phyloP scores from a whole-genome alignment of 1,140 invertebrate species.

The Lethrus apterus region DNA sequence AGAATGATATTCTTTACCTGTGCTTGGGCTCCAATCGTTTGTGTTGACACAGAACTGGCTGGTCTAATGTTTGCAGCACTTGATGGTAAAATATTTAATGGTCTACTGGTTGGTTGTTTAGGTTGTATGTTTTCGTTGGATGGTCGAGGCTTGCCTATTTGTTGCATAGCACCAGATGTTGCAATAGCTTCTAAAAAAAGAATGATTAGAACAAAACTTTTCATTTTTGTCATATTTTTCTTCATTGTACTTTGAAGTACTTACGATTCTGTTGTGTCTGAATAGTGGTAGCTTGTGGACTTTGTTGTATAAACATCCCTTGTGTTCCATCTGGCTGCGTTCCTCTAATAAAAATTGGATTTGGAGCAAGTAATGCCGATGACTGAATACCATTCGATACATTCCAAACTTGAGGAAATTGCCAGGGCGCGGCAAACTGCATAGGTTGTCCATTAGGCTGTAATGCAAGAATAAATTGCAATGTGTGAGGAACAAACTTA shows the following conservation, averaged over 20 bases:
- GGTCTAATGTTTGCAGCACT: conserved; percentile 58
- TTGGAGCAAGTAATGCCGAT: conserved; percentile 58
- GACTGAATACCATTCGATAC: conserved; percentile 61
- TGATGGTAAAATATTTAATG: conserved; percentile 61
- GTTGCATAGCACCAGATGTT: conserved; percentile 46
- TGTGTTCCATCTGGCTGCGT: conserved; percentile 62
- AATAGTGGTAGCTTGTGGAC: conserved; percentile 55
- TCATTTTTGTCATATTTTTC: conserved; percentile 24
- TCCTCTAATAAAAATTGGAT: conserved; percentile 78
- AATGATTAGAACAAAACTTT: background rate
- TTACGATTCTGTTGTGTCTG: conserved; percentile 51
- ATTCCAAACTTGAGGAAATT: conserved; percentile 59
- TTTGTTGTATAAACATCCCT: conserved; percentile 81
- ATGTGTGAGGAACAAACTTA: background rate
- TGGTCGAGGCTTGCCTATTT: conserved; percentile 49
- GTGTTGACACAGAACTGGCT: conserved; percentile 69
- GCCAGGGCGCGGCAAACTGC: conserved; percentile 54
- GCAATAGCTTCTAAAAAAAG: conserved; percentile 15
- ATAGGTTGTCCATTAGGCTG: conserved; percentile 51
- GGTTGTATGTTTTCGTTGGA: conserved; percentile 44
- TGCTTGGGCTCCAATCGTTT: conserved; percentile 60
- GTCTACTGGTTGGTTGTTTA: conserved; percentile 46
- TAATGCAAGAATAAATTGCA: background rate
- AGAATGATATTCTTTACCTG: conserved; percentile 48
- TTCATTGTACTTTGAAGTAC: conserved; percentile 27